Conservation (phyloP, 2,888 invertebrate species). For the Amphimallon solstitiale region DNA sequence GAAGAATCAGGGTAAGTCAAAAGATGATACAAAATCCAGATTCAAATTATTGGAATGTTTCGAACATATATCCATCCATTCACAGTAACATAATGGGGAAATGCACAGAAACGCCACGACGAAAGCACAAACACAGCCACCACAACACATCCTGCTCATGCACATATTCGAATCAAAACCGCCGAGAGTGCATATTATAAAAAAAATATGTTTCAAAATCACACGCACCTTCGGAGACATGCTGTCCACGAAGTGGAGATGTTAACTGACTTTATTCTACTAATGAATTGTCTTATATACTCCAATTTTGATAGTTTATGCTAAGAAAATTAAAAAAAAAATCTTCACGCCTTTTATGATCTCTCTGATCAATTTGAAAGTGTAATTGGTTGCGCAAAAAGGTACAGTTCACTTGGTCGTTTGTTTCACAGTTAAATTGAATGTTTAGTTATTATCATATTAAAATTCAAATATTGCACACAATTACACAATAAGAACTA, state of each 20-base stretch:
- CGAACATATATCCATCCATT: too few species aligned
- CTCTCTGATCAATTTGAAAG: constrained; percentile 23
- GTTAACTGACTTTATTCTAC: constrained; percentile 19
- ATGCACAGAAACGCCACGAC: too few species aligned
- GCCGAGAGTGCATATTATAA: not conserved
- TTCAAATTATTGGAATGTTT: too few species aligned
- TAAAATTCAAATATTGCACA: constrained; percentile 2
- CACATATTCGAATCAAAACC: too few species aligned
- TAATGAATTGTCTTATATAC: constrained; percentile 26
- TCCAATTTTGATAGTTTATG: constrained; percentile 3
- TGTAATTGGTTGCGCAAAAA: constrained; percentile 19
- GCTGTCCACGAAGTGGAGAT: constrained; percentile 11
- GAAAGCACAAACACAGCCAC: too few species aligned
- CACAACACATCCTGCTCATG: too few species aligned
- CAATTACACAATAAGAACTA: not conserved
- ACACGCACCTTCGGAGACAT: constrained; percentile 22
- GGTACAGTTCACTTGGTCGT: constrained; percentile 6
- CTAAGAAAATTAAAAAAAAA: constrained; percentile 6
- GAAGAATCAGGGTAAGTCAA: too few species aligned
- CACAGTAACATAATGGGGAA: too few species aligned
- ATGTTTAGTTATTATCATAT: constrained; percentile 12
- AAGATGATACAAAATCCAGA: too few species aligned
- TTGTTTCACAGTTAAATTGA: not conserved
- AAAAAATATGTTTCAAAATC: not conserved
- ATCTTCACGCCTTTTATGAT: constrained; percentile 18